phyloP scores from a whole-genome alignment of 2,888 invertebrate species.

The Cosmorhoe ocellata region DNA sequence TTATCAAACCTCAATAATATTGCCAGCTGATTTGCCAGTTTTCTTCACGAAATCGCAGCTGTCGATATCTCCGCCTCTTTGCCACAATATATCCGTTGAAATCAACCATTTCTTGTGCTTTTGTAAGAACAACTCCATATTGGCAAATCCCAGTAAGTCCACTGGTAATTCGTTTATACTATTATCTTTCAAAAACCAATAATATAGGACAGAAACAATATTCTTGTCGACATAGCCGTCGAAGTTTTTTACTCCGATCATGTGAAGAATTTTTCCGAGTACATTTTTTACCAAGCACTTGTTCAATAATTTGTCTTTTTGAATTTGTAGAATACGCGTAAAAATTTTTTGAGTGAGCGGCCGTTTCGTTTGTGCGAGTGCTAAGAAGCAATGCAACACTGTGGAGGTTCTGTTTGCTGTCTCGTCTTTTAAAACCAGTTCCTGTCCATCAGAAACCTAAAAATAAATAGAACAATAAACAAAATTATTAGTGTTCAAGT shows the following conservation, averaged over 20 bases:
- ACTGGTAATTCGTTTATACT: constrained; percentile 68
- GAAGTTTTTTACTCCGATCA: constrained; percentile 47
- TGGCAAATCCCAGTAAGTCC: constrained; percentile 59
- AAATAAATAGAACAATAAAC: constrained; percentile 23
- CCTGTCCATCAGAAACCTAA: constrained; percentile 63
- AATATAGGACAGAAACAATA: constrained; percentile 71
- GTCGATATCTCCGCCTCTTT: constrained; percentile 52
- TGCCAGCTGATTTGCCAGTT: constrained; percentile 39
- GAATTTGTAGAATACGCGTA: constrained; percentile 76
- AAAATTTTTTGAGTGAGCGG: constrained; percentile 78
- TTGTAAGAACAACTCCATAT: constrained; percentile 60
- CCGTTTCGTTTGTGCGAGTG: constrained; percentile 77
- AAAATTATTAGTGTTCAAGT: not conserved
- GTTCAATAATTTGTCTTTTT: constrained; percentile 76
- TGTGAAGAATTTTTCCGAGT: constrained; percentile 58
- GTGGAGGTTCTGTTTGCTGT: constrained; percentile 80
- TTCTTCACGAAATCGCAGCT: constrained; percentile 51
- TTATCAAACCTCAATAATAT: constrained; percentile 43
- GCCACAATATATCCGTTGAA: constrained; percentile 68
- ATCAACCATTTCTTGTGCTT: constrained; percentile 73
- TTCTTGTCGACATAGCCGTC: constrained; percentile 64
- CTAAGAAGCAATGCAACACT: constrained; percentile 79
- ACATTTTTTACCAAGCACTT: constrained; percentile 66
- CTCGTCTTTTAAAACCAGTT: constrained; percentile 81
- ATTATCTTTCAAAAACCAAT: constrained; percentile 71